These are phyloP conservation scores for Cariama cristata DNA, from an alignment of 2,113 vertebrate species.

Conservation along the genomic window DNA sequence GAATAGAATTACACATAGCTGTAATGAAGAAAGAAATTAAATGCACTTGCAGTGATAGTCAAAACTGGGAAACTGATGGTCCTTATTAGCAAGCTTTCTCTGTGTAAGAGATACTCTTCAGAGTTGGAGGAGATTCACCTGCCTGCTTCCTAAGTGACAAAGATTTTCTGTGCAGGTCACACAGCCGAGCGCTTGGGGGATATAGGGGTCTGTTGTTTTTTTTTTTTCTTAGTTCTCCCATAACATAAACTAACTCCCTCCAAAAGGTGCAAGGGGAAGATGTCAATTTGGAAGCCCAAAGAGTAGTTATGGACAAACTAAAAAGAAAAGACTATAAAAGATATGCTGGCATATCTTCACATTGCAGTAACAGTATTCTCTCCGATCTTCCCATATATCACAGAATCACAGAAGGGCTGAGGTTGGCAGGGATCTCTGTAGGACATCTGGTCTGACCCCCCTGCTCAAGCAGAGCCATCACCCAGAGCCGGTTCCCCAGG, in stretches of 20 bases:
- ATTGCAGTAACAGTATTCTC: background rate
- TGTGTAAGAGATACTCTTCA: background rate
- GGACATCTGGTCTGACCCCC: background rate
- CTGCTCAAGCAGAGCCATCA: no score
- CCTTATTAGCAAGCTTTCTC: background rate
- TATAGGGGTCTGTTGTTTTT: background rate
- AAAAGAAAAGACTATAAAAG: background rate
- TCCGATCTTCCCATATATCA: background rate
- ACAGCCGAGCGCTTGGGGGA: background rate
- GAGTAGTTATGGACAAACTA: background rate
- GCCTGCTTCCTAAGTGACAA: background rate
- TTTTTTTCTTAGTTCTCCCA: background rate
- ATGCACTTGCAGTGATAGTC: background rate
- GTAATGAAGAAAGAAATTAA: background rate
- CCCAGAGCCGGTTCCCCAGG: no score
- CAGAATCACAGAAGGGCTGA: background rate
- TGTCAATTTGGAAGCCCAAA: background rate
- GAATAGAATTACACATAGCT: background rate
- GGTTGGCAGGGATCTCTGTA: background rate
- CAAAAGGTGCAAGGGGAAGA: background rate
- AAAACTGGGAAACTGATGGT: background rate
- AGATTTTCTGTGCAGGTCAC: background rate
- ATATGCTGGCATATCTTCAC: background rate
- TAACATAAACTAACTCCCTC: background rate
- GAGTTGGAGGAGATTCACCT: background rate